Evolutionary conservation across 2,888 invertebrate genomes (phyloP), one percentile per base, ranked within the genome.

Genomic region (Drosophila fulvimacula): DNA sequence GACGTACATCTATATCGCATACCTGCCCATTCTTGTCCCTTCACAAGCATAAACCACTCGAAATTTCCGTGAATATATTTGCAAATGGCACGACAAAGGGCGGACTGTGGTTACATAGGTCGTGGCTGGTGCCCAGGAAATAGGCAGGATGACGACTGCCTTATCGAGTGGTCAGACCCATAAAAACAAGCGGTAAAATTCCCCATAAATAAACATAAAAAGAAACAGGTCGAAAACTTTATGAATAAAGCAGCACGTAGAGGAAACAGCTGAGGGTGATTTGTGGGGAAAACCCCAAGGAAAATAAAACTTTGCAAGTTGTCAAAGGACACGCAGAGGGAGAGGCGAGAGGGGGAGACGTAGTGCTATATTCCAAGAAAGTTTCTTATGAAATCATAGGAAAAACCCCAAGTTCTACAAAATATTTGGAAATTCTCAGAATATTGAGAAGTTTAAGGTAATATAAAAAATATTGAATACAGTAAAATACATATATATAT

Each of bases 181-280:
- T 63, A 67, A 81, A 72, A 62, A 44, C 34, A 58, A 51, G 38
- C 60, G 55, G 53, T 61, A 48, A 64, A 79, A 61, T 59, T 67
- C 30, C 30, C 63, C 72, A 72, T 81, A 87, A 89, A 89, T 87
- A 83, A 74, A 81, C 82, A 87, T 69, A 61, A 6, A 30, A 30
- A 67, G 81, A 79, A 52, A 39, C 38, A 38, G 32, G 36, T 44
- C 11, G 27, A 68, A 52, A 52, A 42, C 36, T 60, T 61, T 72
- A 71, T 62, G 72, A 56, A 56, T 32, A 19, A 34, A 13, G 49
- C 13, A 30, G 32, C 6, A 19, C 32, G 49, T 7, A 36, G 30
- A 17, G 17, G 7, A 17, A 48, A 4, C 48, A 32, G 17, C 17
- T 17, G 30, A 13, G 17, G 30, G 30, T 17, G n/a, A 6, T 24